These are phyloP conservation scores for Maconellicoccus hirsutus DNA, from an alignment of 1,140 invertebrate genomes.

Conservation along the genomic window DNA sequence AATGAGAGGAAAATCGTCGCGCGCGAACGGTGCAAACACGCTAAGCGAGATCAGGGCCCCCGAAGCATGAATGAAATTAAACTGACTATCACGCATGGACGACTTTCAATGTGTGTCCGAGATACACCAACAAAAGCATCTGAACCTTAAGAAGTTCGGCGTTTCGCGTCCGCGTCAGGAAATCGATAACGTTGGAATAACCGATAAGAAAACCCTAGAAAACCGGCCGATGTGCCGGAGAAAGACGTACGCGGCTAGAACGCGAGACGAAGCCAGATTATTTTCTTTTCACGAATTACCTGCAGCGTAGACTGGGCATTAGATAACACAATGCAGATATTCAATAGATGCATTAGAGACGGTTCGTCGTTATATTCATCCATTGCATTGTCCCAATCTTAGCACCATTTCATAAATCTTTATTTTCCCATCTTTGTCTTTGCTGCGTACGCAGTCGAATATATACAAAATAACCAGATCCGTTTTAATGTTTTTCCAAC, in stretches of 20 bases:
- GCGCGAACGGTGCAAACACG: no score
- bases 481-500: background rate
- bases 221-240: no score
- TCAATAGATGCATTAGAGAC: constrained; percentile 8
- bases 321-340: constrained; percentile 1
- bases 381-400: background rate
- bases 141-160: background rate
- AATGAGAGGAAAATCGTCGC: no score
- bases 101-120: background rate
- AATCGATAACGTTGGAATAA: background rate
- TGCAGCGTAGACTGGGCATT: constrained; percentile 6
- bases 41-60: background rate
- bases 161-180: background rate
- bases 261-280: background rate
- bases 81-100: constrained; percentile 7
- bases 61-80: constrained; percentile 9
- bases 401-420: constrained; percentile 9
- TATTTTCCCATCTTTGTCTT: constrained; percentile 9
- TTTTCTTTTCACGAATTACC: constrained; percentile 9
- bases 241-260: no score
- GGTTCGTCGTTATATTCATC: constrained; percentile 3
- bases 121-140: background rate
- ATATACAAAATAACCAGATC: background rate
- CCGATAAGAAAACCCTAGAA: no score
- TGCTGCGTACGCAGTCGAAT: constrained; percentile 7